Evolutionary conservation across 2,797 vertebrate species (phyloP), one percentile per base, ranked within the genome.

Genomic region (Sebastes baramenuke): DNA sequence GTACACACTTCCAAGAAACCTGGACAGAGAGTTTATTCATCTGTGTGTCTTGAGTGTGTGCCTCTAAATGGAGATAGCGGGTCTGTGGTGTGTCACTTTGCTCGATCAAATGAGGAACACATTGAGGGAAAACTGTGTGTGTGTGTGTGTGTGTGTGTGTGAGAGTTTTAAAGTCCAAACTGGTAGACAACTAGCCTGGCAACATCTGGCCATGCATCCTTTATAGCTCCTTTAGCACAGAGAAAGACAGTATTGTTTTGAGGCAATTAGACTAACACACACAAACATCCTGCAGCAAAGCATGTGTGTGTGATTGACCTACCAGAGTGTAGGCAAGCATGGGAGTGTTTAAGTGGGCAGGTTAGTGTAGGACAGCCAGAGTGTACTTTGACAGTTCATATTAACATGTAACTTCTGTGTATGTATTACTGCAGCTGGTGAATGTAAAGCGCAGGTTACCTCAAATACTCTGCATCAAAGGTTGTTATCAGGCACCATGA

Each of bases 221-320:
- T 92, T 91, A 90, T 81, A 87, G 86, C 88, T 89, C 79, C 87
- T 67, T 90, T 77, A 81, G 79, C 56, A 60, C 69, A 93, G 88
- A 95, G 95, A 96, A 96, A 95, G 91, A 90, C 90, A 72, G 90
- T 85, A 95, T 96, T 96, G 96, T 94, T 95, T 93, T 90, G 76
- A 86, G 78, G 83, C 86, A 94, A 91, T 95, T 93, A 94, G 69
- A 75, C 72, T 6, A 76, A 82, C 75, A 82, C 87, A 88, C 78
- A 90, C 79, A 91, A 86, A 89, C 85, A 87, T 89, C 89, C 80
- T 85, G 87, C 74, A 84, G 70, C n/a, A 12, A 10, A 69, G 67
- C 79, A 64, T 58, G 22, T 80, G 83, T 83, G 67, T 84, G 79
- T 58, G 80, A 82, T 12, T 68, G 71, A 67, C 59, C 69, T 20